Evolutionary conservation across 2,797 vertebrate species (phyloP).

Genomic region (Falco rusticolus): DNA sequence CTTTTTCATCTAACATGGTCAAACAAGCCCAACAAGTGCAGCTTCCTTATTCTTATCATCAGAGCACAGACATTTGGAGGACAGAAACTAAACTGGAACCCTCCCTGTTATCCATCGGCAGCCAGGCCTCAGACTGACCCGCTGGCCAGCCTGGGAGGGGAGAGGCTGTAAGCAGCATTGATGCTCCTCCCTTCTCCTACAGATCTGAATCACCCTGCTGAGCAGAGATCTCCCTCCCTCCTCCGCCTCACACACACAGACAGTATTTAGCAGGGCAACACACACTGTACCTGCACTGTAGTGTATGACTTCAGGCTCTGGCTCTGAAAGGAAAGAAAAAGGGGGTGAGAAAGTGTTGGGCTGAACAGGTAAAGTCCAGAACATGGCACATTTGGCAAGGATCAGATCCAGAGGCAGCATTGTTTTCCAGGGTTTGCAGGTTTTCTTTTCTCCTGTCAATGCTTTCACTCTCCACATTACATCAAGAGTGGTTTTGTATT

Average conservation of each 20-base stretch:
- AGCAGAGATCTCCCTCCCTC: not conserved
- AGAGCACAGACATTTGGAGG: not conserved
- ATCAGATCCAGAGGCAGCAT: not conserved
- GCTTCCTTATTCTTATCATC: not conserved
- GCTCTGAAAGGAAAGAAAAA: conserved; percentile 56
- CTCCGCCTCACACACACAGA: not conserved
- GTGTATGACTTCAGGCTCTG: not conserved
- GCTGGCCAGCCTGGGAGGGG: not conserved
- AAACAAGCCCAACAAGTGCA: not conserved
- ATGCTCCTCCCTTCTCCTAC: not conserved
- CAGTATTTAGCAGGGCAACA: not conserved
- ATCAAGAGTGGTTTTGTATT: not conserved
- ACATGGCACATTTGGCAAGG: rapidly evolving
- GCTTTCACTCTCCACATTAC: not conserved
- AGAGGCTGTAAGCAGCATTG: not conserved
- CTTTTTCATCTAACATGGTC: not conserved
- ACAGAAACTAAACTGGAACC: not conserved
- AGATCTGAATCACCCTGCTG: not conserved
- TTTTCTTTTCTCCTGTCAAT: not conserved
- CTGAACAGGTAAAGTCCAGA: not conserved
- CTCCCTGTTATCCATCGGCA: not conserved
- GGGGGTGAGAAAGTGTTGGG: not conserved
- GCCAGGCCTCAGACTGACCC: not conserved
- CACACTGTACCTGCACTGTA: conserved; percentile 1
- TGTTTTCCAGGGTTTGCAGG: not conserved